Evolutionary conservation across 1,140 invertebrate genomes (phyloP).

Genomic region (Trialeurodes vaporariorum): DNA sequence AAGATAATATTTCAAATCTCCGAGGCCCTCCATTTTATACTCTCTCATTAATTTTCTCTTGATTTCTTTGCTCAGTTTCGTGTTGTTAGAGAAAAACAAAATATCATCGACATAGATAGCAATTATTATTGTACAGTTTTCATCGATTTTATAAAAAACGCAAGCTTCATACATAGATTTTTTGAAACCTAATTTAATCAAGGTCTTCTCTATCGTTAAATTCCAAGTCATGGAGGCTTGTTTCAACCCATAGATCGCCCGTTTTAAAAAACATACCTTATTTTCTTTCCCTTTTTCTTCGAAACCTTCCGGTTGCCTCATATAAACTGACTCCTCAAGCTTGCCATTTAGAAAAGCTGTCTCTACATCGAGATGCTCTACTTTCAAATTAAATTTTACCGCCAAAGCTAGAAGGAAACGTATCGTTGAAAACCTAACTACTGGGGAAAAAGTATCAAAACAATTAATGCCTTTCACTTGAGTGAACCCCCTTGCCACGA

Average conservation of each 20-base stretch:
- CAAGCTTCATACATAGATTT: conserved; percentile 29
- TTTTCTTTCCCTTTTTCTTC: conserved; percentile 23
- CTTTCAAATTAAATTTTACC: conserved; percentile 26
- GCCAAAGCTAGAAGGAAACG: conserved; percentile 31
- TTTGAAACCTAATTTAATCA: conserved; percentile 24
- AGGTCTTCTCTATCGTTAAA: conserved; percentile 20
- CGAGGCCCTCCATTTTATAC: conserved; percentile 28
- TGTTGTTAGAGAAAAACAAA: conserved; percentile 28
- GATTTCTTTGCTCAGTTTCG: conserved; percentile 1
- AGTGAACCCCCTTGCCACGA: conserved; percentile 36
- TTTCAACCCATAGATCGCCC: conserved; percentile 33
- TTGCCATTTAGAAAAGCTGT: conserved; percentile 35
- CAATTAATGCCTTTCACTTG: conserved; percentile 32
- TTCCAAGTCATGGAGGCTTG: conserved; percentile 29
- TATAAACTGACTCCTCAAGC: conserved; percentile 32
- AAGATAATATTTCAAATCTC: conserved; percentile 4
- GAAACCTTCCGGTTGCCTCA: conserved; percentile 32
- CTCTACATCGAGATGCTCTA: conserved; percentile 31
- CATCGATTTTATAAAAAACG: conserved; percentile 25
- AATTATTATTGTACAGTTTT: conserved; percentile 22
- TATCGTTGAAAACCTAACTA: conserved; percentile 29
- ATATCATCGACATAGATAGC: conserved; percentile 33
- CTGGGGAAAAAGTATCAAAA: conserved; percentile 31
- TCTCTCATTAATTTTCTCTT: conserved; percentile 22
- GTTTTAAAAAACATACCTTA: conserved; percentile 29